These are phyloP conservation scores for Pammene aurita DNA, from an alignment of 2,888 invertebrate genomes.

Conservation along the genomic window DNA sequence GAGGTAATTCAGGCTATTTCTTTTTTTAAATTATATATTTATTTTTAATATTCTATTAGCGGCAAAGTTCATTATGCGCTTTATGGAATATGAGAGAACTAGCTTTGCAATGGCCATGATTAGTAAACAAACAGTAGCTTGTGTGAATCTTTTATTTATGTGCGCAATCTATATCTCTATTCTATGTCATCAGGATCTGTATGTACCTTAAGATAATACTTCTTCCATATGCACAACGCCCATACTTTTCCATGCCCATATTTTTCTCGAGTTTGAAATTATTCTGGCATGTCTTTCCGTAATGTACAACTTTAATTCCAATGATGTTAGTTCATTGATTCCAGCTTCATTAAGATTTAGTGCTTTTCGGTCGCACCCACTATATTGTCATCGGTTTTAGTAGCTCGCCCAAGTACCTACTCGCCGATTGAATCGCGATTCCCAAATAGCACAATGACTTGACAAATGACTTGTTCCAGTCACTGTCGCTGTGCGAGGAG, in stretches of 20 bases:
- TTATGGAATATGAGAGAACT: neutral
- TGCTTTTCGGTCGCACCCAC: slow-evolving; percentile 22
- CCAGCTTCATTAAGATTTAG: neutral
- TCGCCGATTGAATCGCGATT: slow-evolving; percentile 53
- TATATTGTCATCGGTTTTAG: slow-evolving; percentile 25
- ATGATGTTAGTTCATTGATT: neutral
- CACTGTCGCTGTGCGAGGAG: slow-evolving; percentile 44
- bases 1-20: neutral
- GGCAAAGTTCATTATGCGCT: neutral
- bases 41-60: too few species aligned
- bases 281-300: too few species aligned
- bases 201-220: too few species aligned
- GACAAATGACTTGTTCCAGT: slow-evolving; percentile 53
- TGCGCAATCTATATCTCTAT: neutral
- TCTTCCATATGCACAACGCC: too few species aligned
- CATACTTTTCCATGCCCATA: too few species aligned
- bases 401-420: slow-evolving; percentile 11
- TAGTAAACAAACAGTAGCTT: neutral
- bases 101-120: neutral
- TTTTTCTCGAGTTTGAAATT: too few species aligned
- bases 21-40: too few species aligned
- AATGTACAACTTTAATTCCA: too few species aligned
- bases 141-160: neutral
- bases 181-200: too few species aligned
- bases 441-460: slow-evolving; percentile 50